These are phyloP conservation scores for Clarias magur DNA, from an alignment of 2,113 vertebrate genomes.

Conservation along the genomic window DNA sequence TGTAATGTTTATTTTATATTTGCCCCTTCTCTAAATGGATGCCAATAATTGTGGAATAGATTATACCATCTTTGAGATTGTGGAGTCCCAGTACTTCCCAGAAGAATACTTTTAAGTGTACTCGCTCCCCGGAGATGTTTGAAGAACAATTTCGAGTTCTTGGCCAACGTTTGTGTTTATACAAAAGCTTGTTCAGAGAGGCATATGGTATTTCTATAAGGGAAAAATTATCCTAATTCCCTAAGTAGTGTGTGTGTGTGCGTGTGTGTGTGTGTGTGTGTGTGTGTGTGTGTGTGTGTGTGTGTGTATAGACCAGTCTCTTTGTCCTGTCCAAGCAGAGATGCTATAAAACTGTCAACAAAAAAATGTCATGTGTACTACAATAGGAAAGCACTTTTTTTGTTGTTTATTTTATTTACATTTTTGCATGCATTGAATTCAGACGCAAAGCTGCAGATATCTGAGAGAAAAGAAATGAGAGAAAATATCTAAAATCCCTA, in stretches of 20 bases:
- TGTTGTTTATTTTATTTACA: not conserved
- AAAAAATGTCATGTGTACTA: not conserved
- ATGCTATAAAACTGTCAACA: not conserved
- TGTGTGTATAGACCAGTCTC: not conserved
- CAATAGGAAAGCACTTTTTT: not conserved
- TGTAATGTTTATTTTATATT: conserved; percentile 3
- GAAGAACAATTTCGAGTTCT: not conserved
- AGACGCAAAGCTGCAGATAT: not conserved
- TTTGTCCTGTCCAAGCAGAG: conserved; percentile 32
- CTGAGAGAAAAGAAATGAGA: not conserved
- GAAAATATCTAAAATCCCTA: conserved; percentile 1
- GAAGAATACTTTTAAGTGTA: not conserved
- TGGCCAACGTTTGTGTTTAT: not conserved
- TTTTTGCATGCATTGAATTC: conserved; percentile 5
- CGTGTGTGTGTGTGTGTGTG: no score
- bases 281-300: not conserved
- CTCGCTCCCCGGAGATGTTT: not conserved
- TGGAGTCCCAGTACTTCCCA: not conserved
- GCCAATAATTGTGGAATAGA: conserved; percentile 6
- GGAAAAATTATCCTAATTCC: not conserved
- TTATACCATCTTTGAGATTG: not conserved
- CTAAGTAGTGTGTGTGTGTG: not conserved
- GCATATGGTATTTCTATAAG: not conserved
- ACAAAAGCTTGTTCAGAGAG: not conserved
- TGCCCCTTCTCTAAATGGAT: not conserved